A percentile compares a stretch with the other conserved stretches of the same genome.
Evolutionary conservation across 2,888 invertebrate genomes (phyloP).

Genomic region (Rutpela maculata): DNA sequence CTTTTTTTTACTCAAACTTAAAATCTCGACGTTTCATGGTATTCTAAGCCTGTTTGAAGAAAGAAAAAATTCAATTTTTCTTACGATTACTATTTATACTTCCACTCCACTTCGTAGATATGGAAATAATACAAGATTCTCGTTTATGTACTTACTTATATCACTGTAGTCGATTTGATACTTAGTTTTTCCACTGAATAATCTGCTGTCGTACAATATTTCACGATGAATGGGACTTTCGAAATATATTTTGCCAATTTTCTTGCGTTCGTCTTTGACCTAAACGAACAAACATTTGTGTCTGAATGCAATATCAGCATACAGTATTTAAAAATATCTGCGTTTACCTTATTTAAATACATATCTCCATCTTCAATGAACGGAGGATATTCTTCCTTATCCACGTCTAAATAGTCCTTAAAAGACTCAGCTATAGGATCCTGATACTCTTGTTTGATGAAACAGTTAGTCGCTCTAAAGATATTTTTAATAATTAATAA

Average conservation of each 20-base stretch:
- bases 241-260: slow-evolving; percentile 57
- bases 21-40: too few relatives aligned
- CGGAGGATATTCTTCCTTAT: slow-evolving; percentile 48
- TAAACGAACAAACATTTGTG: slow-evolving; percentile 39
- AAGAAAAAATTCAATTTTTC: too few relatives aligned
- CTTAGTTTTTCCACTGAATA: slow-evolving; percentile 56
- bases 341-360: slow-evolving; percentile 57
- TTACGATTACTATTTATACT: too few relatives aligned
- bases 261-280: slow-evolving; percentile 55
- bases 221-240: slow-evolving; percentile 55
- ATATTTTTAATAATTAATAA: not conserved
- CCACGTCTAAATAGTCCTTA: slow-evolving; percentile 57
- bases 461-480: not conserved
- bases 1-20: too few relatives aligned
- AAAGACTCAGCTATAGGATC: slow-evolving; percentile 61
- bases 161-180: slow-evolving; percentile 63
- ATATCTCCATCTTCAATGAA: slow-evolving; percentile 55
- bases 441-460: slow-evolving; percentile 56
- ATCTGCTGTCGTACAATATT: slow-evolving; percentile 50
- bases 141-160: slow-evolving; percentile 49
- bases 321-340: not conserved
- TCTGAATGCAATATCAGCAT: not conserved
- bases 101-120: too few relatives aligned
- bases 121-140: too few relatives aligned
- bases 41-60: too few relatives aligned